Evolutionary conservation across 2,113 vertebrate genomes (phyloP).

Genomic region (Zootoca vivipara): DNA sequence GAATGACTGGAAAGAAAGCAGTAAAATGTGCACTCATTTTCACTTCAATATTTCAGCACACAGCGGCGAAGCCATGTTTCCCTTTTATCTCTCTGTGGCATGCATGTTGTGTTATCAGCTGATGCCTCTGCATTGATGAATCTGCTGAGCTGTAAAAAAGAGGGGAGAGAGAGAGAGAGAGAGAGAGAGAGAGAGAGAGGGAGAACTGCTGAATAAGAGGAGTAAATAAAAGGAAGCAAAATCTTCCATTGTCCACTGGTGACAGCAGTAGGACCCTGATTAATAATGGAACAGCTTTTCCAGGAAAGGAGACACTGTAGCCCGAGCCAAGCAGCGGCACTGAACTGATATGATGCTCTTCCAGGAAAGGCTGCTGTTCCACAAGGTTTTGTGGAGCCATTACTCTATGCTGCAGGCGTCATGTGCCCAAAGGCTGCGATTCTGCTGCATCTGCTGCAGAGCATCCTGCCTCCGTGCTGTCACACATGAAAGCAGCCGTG

Average conservation of each 20-base stretch:
- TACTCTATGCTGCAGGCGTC: conserved; percentile 37
- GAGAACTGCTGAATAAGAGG: conserved; percentile 56
- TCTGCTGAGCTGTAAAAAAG: conserved; percentile 52
- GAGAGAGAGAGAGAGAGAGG: neutral
- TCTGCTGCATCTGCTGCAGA: conserved; percentile 37
- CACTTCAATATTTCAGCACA: neutral
- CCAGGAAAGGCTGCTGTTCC: conserved; percentile 61
- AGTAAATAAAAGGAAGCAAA: conserved; percentile 57
- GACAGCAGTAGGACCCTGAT: conserved; percentile 66
- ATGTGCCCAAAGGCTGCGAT: conserved; percentile 17
- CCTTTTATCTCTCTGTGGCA: conserved; percentile 30
- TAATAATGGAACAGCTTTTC: conserved; percentile 76
- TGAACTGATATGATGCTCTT: conserved; percentile 25
- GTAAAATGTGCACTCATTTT: neutral
- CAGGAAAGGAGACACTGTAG: conserved; percentile 71
- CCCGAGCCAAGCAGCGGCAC: conserved; percentile 31
- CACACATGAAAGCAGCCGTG: conserved; percentile 22
- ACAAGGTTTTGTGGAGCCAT: conserved; percentile 13
- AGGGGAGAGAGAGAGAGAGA: neutral
- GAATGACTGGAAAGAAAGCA: neutral
- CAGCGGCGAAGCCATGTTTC: conserved; percentile 1
- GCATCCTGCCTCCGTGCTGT: accelerated
- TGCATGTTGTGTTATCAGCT: conserved; percentile 41
- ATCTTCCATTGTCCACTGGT: conserved; percentile 48
- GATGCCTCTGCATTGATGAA: conserved; percentile 31